phyloP scores from a whole-genome alignment of 2,888 invertebrate genomes.

The Troglohyphantes excavatus region DNA sequence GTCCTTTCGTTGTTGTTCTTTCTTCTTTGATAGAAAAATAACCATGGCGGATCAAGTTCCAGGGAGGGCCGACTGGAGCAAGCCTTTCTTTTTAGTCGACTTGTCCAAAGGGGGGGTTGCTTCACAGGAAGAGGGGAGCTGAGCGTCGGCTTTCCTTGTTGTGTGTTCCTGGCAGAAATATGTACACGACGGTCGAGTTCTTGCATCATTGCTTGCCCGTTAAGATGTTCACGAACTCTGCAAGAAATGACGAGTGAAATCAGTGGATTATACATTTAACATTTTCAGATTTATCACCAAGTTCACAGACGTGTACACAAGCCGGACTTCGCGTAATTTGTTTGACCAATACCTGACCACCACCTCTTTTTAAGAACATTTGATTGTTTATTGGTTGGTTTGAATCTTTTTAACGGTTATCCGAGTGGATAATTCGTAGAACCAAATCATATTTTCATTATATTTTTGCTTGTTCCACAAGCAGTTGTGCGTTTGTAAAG shows the following conservation, averaged over 20 bases:
- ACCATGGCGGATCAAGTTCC: constrained; percentile 25
- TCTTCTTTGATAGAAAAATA: constrained; percentile 22
- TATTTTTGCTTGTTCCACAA: too few species aligned
- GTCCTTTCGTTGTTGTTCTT: constrained; percentile 1
- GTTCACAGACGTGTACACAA: too few species aligned
- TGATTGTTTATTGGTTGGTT: too few species aligned
- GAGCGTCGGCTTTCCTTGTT: constrained; percentile 6
- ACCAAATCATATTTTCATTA: too few species aligned
- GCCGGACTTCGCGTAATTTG: too few species aligned
- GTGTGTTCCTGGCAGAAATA: constrained; percentile 64
- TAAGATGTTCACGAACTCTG: constrained; percentile 92
- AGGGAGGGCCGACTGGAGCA: too few species aligned
- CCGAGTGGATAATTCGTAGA: too few species aligned
- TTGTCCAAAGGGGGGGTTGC: constrained; percentile 16
- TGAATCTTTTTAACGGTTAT: too few species aligned
- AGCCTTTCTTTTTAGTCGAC: constrained; percentile 29
- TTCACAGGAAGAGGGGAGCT: constrained; percentile 25
- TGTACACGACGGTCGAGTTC: constrained; percentile 30
- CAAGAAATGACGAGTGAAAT: constrained; percentile 82
- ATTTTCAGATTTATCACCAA: too few species aligned
- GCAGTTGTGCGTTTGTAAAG: too few species aligned
- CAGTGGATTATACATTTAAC: not conserved
- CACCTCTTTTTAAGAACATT: too few species aligned
- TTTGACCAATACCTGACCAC: too few species aligned
- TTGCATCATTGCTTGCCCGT: constrained; percentile 87